Base-by-base conservation (phyloP, 1,140 invertebrate genomes). In the Campoletis sonorensis region DNA sequence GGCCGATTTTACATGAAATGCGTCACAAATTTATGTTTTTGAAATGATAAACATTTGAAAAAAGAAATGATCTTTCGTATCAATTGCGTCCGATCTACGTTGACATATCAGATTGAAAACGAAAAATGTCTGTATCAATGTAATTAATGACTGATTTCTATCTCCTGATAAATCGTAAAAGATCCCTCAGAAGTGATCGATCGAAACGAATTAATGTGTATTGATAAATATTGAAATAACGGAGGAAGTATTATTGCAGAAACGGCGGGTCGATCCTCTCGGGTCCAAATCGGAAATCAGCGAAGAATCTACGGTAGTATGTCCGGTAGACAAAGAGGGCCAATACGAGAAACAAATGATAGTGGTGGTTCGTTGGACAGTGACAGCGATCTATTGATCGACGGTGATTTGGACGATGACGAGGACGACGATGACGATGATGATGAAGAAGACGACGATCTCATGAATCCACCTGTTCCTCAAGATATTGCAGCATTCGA, bases 271-370 rank as follows among this genome's bases (percentile, higher is more conserved):
- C 89, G 88, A 85, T 81, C 88, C 0, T 89, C 90, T 0, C 87
- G 89, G 79, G 82, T 88, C 8, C 90, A 91, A 71, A 82, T 90
- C 3, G 30, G 79, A 16, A 81, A 86, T 0, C 89, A 92, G 81
- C 87, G 92, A 45, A 87, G 91, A 68, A 90, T 94, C 67, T 94
- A 93, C 81, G 93, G 93, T 16, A 93, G 91, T 49, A 93, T 94
- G 93, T 92, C 92, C 10, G 93, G 91, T 67, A 86, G 90, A 33
- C 90, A 88, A 40, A 84, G 87, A 27, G 89, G 88, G 58, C 85
- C 83, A 3, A 89, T 89, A 37, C 88, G 89, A 33, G 93, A 93
- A 81, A 79, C 89, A 18, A 89, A 91, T 18, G 89, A 90, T 30
- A 91, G 88, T 67, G 89, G 83, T 1, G 90, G 87, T 33, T 92